phyloP scores from a whole-genome alignment of 2,888 invertebrate genomes.

The Pegoplata infirma region DNA sequence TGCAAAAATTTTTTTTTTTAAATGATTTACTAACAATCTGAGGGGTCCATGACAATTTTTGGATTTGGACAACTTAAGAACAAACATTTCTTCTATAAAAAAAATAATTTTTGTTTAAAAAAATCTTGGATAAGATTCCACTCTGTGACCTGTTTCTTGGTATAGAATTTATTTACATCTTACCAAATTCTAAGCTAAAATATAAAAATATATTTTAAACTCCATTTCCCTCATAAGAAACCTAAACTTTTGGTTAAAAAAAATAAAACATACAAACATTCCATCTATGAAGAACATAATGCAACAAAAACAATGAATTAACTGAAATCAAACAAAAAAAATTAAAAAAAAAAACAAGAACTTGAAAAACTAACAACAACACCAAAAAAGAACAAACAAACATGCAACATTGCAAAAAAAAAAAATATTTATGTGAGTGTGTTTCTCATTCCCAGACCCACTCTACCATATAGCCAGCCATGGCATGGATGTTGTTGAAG shows the following conservation, averaged over 20 bases:
- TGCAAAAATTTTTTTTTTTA: no score
- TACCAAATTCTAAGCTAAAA: background rate
- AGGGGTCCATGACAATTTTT: no score
- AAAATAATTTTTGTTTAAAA: no score
- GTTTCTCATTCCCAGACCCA: slow-evolving; percentile 29
- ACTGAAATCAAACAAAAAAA: slow-evolving; percentile 35
- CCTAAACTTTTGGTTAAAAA: slow-evolving; percentile 36
- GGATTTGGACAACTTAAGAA: no score
- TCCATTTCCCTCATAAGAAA: background rate
- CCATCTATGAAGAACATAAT: background rate
- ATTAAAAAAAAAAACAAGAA: no score
- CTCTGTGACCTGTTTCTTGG: no score
- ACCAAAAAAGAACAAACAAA: slow-evolving; percentile 30
- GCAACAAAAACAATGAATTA: slow-evolving; percentile 22
- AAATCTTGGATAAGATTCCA: no score
- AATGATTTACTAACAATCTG: no score
- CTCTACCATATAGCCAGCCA: slow-evolving; percentile 19
- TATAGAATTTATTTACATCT: background rate
- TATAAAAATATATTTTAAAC: background rate
- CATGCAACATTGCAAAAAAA: slow-evolving; percentile 42
- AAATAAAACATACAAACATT: slow-evolving; percentile 1
- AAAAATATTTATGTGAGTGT: slow-evolving; percentile 11
- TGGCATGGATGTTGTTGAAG: no score
- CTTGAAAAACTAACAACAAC: slow-evolving; percentile 8
- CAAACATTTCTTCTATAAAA: no score